phyloP scores from a whole-genome alignment of 2,888 invertebrate species.

The Limnephilus marmoratus region DNA sequence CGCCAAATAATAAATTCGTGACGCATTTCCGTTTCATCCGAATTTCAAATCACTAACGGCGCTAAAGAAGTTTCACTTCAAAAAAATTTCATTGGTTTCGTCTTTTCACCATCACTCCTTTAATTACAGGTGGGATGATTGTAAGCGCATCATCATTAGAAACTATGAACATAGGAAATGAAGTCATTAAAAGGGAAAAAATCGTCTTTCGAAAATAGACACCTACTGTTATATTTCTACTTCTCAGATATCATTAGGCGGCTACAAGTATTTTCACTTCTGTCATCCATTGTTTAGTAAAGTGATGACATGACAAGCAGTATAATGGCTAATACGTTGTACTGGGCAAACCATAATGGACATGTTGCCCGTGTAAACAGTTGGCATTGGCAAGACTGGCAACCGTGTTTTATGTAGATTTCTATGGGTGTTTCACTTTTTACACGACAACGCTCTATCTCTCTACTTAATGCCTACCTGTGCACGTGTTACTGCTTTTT shows the following conservation, averaged over 20 bases:
- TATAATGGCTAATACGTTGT: background rate
- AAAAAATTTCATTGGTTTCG: background rate
- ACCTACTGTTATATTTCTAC: background rate
- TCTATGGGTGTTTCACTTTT: background rate
- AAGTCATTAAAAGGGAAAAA: background rate
- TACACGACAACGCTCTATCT: conserved; percentile 39
- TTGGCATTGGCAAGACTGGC: conserved; percentile 22
- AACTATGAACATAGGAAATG: background rate
- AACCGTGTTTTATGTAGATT: conserved; percentile 28
- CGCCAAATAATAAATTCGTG: too few relatives aligned
- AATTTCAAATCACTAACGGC: too few relatives aligned
- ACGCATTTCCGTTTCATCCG: too few relatives aligned
- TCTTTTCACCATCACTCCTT: background rate
- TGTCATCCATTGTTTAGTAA: conserved; percentile 42
- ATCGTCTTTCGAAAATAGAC: background rate
- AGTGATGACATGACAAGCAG: conserved; percentile 50
- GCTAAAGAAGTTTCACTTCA: too few relatives aligned
- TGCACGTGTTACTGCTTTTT: background rate
- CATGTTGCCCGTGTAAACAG: conserved; percentile 8
- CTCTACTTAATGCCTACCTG: background rate
- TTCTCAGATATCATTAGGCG: conserved; percentile 38
- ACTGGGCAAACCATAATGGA: conserved; percentile 25
- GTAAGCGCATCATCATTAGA: background rate
- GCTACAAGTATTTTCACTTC: conserved; percentile 53
- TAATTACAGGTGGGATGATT: background rate